Conservation (phyloP, 64 coral and sea anemone genomes). For the Hydrozoanthus tunicans region DNA sequence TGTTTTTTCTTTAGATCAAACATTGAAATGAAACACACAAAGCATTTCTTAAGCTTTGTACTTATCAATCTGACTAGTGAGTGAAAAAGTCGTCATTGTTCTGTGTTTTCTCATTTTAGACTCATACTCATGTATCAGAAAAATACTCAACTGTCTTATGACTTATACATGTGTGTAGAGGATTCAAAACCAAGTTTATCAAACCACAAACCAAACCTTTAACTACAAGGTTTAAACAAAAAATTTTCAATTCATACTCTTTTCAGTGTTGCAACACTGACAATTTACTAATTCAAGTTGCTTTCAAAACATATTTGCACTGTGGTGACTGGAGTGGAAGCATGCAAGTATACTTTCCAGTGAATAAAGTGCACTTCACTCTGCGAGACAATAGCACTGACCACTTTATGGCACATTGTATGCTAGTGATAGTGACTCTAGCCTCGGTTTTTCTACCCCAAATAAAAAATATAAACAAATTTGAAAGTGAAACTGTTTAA, state of each 20-base stretch:
- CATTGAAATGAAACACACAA: background rate
- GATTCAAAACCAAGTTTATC: no score
- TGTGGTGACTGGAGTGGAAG: conserved; percentile 71
- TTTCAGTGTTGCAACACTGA: no score
- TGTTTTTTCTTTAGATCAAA: no score
- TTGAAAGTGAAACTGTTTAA: no score
- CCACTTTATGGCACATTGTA: conserved; percentile 42
- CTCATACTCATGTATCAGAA: no score
- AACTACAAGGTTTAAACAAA: background rate
- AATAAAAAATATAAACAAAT: background rate
- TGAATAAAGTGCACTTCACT: conserved; percentile 65
- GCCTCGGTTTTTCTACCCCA: conserved; percentile 38
- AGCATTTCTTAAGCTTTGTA: background rate
- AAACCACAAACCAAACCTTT: no score
- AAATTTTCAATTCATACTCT: background rate
- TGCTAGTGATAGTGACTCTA: conserved; percentile 88
- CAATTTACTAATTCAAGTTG: no score
- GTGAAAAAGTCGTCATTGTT: no score
- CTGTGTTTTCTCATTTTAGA: no score
- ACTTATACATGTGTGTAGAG: no score
- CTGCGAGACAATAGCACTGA: conserved; percentile 84
- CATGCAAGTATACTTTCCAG: conserved; percentile 66
- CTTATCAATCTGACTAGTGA: no score
- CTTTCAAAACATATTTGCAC: conserved; percentile 20
- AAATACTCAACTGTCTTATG: no score